Evolutionary conservation across 2,113 vertebrate genomes (phyloP).

Genomic region (Poecile atricapillus): DNA sequence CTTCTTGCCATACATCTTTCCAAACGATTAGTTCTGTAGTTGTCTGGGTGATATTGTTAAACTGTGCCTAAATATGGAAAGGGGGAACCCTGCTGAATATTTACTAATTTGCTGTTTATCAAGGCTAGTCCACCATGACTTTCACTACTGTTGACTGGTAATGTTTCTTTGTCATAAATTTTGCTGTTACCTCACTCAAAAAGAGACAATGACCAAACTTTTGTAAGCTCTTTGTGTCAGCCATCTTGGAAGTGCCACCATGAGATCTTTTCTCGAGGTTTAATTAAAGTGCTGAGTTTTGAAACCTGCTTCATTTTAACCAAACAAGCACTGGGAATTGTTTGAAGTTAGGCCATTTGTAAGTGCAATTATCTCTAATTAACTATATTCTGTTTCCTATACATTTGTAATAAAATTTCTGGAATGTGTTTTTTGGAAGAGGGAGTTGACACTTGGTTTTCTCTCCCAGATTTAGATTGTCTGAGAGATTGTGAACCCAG

Average conservation of each 20-base stretch:
- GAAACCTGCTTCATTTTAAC: slow-evolving; percentile 37
- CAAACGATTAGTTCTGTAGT: slow-evolving; percentile 33
- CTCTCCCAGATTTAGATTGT: not conserved
- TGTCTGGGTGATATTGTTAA: slow-evolving; percentile 45
- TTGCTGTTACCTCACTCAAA: slow-evolving; percentile 7
- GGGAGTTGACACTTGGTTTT: not conserved
- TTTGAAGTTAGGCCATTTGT: slow-evolving; percentile 43
- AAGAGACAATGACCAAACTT: slow-evolving; percentile 29
- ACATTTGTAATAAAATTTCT: slow-evolving; percentile 10
- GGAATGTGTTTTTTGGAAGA: not conserved
- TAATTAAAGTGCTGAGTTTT: slow-evolving; percentile 47
- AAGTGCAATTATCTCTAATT: slow-evolving; percentile 41
- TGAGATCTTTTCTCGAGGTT: not conserved
- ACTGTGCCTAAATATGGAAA: slow-evolving; percentile 48
- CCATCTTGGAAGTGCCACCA: slow-evolving; percentile 1
- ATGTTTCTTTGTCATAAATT: not conserved
- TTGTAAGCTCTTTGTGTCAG: not conserved
- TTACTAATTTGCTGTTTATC: slow-evolving; percentile 33
- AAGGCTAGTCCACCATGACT: slow-evolving; percentile 15
- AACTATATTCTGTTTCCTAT: slow-evolving; percentile 28
- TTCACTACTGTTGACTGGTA: not conserved
- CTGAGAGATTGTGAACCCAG: not conserved
- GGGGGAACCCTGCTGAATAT: slow-evolving; percentile 36
- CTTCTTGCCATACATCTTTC: slow-evolving; percentile 43
- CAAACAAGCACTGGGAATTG: slow-evolving; percentile 20